Evolutionary conservation across 2,113 vertebrate species (phyloP).

Genomic region (Tetraodon nigroviridis): DNA sequence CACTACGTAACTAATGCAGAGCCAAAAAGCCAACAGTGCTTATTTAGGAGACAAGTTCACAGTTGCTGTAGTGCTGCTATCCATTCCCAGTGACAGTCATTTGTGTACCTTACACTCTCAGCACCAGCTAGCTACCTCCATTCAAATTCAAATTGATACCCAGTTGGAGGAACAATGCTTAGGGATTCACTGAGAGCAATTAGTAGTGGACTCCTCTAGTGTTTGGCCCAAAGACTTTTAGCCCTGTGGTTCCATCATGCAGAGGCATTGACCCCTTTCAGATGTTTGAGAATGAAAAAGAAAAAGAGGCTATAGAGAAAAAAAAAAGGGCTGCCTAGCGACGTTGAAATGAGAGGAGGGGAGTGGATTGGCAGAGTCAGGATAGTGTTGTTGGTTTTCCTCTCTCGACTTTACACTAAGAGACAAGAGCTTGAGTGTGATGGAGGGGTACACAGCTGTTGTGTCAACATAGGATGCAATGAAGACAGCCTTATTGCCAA

Average conservation of each 20-base stretch:
- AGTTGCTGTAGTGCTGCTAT: constrained; percentile 54
- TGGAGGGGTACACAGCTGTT: constrained; percentile 38
- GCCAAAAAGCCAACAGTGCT: constrained; percentile 68
- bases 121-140: constrained; percentile 66
- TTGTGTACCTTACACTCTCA: constrained; percentile 77
- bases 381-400: constrained; percentile 67
- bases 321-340: constrained; percentile 63
- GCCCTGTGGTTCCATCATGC: constrained; percentile 68
- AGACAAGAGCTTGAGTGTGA: constrained; percentile 63
- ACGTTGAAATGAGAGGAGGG: constrained; percentile 55
- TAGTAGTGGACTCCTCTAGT: constrained; percentile 71
- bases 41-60: constrained; percentile 60
- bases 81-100: constrained; percentile 72
- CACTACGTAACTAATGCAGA: constrained; percentile 58
- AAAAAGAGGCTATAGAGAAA: constrained; percentile 48
- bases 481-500: constrained; percentile 36
- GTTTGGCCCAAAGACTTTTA: constrained; percentile 69
- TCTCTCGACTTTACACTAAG: constrained; percentile 60
- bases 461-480: constrained; percentile 50
- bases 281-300: constrained; percentile 49
- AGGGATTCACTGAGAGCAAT: constrained; percentile 67
- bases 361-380: constrained; percentile 58
- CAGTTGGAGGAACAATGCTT: constrained; percentile 56
- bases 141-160: constrained; percentile 79
- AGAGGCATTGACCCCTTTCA: constrained; percentile 72